Conservation (phyloP, 2,797 vertebrate species). For the Knipowitschia caucasica region DNA sequence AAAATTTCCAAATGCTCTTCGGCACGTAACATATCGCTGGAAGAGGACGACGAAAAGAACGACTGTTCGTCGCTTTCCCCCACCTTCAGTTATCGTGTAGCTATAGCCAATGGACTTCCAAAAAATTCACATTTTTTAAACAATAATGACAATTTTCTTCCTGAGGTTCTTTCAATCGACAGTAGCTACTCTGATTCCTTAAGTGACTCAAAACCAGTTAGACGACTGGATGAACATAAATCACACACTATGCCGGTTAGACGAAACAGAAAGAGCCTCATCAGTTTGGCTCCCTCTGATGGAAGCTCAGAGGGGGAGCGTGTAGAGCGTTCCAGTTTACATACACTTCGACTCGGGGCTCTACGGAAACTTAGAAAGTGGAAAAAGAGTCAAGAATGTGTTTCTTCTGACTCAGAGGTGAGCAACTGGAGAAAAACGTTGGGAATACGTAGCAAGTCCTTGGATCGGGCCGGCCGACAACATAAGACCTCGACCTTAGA, state of each 20-base stretch:
- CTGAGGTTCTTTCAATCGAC: conserved; percentile 86
- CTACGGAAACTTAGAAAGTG: conserved; percentile 93
- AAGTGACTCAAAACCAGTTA: conserved; percentile 82
- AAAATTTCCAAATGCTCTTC: conserved; percentile 93
- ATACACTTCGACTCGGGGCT: conserved; percentile 90
- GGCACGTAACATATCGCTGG: conserved; percentile 85
- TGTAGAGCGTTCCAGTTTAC: conserved; percentile 84
- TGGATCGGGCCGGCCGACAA: conserved; percentile 89
- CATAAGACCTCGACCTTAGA: conserved; percentile 88
- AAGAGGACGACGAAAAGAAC: conserved; percentile 83
- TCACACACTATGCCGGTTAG: conserved; percentile 92
- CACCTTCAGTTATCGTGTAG: conserved; percentile 96
- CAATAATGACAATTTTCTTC: conserved; percentile 83
- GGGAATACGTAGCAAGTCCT: conserved; percentile 94
- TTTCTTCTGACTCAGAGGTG: conserved; percentile 95
- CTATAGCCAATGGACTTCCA: conserved; percentile 94
- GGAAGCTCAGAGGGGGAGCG: conserved; percentile 96
- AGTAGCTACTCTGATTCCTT: conserved; percentile 87
- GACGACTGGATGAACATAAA: conserved; percentile 79
- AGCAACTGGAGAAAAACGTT: conserved; percentile 93
- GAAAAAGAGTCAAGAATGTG: conserved; percentile 98
- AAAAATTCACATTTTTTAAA: conserved; percentile 77
- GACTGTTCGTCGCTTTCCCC: conserved; percentile 93
- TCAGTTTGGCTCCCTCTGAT: conserved; percentile 93
- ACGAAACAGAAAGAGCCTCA: conserved; percentile 94